phyloP scores from a whole-genome alignment of 2,888 invertebrate species.

The Troilus luridus region DNA sequence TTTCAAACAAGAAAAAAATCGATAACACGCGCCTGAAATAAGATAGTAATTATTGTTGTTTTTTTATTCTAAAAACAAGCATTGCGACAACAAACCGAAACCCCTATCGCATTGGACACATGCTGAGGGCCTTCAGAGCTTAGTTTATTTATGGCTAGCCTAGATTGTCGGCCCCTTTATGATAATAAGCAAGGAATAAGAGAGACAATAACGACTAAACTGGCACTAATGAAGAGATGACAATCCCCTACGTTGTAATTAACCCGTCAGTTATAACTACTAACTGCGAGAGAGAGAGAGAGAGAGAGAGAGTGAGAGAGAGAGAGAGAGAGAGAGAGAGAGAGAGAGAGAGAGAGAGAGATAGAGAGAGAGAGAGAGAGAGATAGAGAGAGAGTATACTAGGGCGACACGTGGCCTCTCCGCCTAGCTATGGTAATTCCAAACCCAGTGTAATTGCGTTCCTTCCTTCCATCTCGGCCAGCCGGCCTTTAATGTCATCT shows the following conservation, averaged over 20 bases:
- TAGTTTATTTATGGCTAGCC: not conserved
- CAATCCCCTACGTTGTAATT: conserved; percentile 21
- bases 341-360: not conserved
- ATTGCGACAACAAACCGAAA: not conserved
- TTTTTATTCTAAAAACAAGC: not conserved
- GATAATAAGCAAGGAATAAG: not conserved
- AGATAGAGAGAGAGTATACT: not conserved
- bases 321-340: not conserved
- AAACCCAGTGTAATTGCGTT: not conserved
- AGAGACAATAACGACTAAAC: conserved; percentile 37
- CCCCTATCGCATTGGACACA: not conserved
- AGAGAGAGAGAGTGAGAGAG: not conserved
- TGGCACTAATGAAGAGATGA: conserved; percentile 5
- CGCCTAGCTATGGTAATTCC: not conserved
- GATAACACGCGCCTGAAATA: too few relatives aligned
- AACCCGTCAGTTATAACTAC: conserved; percentile 14
- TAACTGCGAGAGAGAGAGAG: not conserved
- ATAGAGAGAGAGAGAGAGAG: not conserved
- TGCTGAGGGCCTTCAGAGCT: not conserved
- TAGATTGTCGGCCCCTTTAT: conserved; percentile 26
- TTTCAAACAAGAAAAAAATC: too few relatives aligned
- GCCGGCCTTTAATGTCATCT: too few relatives aligned
- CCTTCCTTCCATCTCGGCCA: not conserved
- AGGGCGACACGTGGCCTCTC: not conserved
- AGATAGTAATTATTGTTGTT: too few relatives aligned